These are phyloP conservation scores for Lacerta viridis DNA, from an alignment of 2,797 vertebrate genomes.

Conservation along the genomic window DNA sequence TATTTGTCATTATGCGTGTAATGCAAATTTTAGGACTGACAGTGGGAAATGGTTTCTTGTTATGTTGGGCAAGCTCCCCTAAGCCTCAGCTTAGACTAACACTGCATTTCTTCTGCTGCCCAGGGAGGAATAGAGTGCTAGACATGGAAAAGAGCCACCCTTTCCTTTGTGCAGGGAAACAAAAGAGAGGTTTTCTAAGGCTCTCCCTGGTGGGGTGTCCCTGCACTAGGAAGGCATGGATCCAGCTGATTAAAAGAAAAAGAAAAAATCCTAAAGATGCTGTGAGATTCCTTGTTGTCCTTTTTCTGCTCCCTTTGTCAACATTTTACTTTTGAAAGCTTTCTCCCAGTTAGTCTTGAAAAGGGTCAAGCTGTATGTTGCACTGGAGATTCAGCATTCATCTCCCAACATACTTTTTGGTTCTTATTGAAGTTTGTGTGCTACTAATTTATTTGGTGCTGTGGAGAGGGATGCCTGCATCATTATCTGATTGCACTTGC, in stretches of 20 bases:
- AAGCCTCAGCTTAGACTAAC: background rate
- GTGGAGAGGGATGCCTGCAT: too few relatives aligned
- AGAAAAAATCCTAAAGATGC: too few relatives aligned
- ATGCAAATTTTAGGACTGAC: background rate
- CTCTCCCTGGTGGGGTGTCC: background rate
- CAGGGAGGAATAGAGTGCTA: background rate
- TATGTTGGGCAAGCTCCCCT: background rate
- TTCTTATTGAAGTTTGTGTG: too few relatives aligned
- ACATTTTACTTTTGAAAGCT: background rate
- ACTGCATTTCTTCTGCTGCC: background rate
- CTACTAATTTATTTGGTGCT: too few relatives aligned
- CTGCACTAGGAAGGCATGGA: too few relatives aligned
- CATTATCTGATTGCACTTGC: background rate
- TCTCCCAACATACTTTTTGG: too few relatives aligned
- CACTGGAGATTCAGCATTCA: background rate
- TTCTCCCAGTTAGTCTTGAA: too few relatives aligned
- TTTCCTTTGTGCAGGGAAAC: background rate
- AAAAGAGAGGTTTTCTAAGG: background rate
- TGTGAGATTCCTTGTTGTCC: too few relatives aligned
- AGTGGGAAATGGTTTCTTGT: background rate
- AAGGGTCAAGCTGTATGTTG: background rate
- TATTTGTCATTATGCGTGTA: background rate
- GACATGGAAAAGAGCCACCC: background rate
- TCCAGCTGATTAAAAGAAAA: background rate
- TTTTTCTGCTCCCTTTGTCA: too few relatives aligned